Conservation (phyloP, 2,113 vertebrate species). For the Orycteropus afer region DNA sequence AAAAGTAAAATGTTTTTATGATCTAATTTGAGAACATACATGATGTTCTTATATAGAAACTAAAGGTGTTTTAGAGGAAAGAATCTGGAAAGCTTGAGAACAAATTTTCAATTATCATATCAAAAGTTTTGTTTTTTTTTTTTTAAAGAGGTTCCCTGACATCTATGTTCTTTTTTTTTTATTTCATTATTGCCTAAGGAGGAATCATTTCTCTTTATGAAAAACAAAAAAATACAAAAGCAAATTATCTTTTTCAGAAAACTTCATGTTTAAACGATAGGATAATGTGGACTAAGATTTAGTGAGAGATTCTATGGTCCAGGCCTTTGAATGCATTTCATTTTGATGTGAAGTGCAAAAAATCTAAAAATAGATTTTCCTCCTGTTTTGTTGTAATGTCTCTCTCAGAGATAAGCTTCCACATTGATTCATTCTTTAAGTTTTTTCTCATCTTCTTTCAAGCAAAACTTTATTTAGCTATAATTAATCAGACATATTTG, state of each 20-base stretch:
- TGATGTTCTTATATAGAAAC: not conserved
- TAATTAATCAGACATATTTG: not conserved
- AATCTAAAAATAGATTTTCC: too few relatives aligned
- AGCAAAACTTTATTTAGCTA: not conserved
- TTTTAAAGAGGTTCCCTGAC: not conserved
- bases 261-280: not conserved
- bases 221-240: not conserved
- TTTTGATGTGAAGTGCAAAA: not conserved
- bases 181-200: not conserved
- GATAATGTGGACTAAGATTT: not conserved
- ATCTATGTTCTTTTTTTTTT: not conserved
- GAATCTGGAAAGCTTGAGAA: not conserved
- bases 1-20: not conserved
- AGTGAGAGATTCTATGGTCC: not conserved
- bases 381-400: not conserved
- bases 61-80: not conserved
- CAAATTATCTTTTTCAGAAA: not conserved
- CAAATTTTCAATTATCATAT: not conserved
- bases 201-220: not conserved
- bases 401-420: not conserved
- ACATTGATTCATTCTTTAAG: not conserved
- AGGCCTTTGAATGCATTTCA: not conserved
- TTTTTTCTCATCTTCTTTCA: not conserved
- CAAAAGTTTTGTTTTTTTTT: not conserved
- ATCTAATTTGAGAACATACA: not conserved